phyloP scores from a whole-genome alignment of 1,140 invertebrate genomes.

The Meloidogyne exigua region DNA sequence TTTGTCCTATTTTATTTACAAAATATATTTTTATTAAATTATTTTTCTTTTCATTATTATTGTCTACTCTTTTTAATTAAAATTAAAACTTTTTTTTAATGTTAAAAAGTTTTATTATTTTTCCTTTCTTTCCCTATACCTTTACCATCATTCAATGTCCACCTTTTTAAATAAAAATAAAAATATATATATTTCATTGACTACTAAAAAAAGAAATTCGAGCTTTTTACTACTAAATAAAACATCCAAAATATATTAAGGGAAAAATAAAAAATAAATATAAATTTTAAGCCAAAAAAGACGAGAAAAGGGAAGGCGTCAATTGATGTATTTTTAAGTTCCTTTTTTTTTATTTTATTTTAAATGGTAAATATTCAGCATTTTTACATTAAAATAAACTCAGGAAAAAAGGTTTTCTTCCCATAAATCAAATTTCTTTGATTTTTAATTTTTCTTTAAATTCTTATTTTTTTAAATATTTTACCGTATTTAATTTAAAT shows the following conservation, averaged over 20 bases:
- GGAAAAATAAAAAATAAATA: too few species aligned
- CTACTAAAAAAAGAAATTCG: background rate
- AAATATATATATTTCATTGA: background rate
- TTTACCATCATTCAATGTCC: background rate
- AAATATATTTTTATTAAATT: too few species aligned
- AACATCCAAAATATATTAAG: too few species aligned
- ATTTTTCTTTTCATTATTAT: too few species aligned
- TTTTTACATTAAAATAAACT: constrained; percentile 12
- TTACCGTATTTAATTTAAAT: too few species aligned
- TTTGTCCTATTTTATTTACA: too few species aligned
- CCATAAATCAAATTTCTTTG: background rate
- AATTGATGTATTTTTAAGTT: background rate
- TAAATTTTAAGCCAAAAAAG: background rate
- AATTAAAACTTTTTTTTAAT: too few species aligned
- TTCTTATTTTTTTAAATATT: too few species aligned
- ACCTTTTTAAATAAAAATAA: background rate
- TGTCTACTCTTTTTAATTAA: too few species aligned
- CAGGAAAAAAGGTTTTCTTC: background rate
- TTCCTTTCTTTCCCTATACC: background rate
- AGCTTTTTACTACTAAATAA: background rate
- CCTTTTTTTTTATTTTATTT: background rate
- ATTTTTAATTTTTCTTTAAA: too few species aligned
- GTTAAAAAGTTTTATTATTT: too few species aligned
- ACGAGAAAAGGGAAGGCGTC: background rate
- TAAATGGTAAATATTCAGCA: background rate